These are phyloP conservation scores for Erinaceus europaeus DNA, from an alignment of 2,113 vertebrate genomes.

Conservation along the genomic window DNA sequence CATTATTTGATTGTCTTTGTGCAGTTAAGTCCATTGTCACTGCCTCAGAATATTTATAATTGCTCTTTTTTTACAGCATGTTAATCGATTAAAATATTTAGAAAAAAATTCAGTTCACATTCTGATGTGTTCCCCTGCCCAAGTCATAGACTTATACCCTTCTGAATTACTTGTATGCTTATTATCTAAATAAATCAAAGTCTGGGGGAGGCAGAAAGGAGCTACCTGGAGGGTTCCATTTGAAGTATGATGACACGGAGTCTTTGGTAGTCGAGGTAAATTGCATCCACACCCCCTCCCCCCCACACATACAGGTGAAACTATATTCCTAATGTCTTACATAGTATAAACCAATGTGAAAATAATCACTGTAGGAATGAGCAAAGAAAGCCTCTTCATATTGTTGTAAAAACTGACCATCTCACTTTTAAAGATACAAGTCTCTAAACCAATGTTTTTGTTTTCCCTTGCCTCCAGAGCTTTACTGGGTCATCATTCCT, in stretches of 20 bases:
- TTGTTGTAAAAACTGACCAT: background rate
- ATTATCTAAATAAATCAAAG: background rate
- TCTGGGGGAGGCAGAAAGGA: too few relatives aligned
- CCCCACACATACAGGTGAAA: too few relatives aligned
- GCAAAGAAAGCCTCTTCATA: background rate
- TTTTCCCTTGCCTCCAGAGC: too few relatives aligned
- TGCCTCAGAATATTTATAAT: background rate
- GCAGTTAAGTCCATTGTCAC: background rate
- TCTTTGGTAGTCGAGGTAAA: too few relatives aligned
- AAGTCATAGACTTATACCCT: fast-evolving
- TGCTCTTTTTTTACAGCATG: background rate
- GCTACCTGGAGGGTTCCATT: too few relatives aligned
- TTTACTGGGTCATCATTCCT: too few relatives aligned
- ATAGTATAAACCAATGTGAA: too few relatives aligned
- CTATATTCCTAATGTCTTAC: too few relatives aligned
- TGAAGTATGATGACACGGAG: too few relatives aligned
- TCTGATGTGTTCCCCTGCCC: background rate
- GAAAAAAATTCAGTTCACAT: background rate
- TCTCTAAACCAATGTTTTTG: too few relatives aligned
- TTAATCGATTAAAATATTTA: background rate
- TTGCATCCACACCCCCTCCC: too few relatives aligned
- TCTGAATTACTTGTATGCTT: background rate
- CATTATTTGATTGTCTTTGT: background rate
- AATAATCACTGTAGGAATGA: too few relatives aligned
- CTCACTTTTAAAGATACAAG: background rate